A percentile compares a stretch with the other conserved stretches of the same genome.
Conservation (phyloP, 1,140 invertebrate species). For the Yoshiicerus persimilis region DNA sequence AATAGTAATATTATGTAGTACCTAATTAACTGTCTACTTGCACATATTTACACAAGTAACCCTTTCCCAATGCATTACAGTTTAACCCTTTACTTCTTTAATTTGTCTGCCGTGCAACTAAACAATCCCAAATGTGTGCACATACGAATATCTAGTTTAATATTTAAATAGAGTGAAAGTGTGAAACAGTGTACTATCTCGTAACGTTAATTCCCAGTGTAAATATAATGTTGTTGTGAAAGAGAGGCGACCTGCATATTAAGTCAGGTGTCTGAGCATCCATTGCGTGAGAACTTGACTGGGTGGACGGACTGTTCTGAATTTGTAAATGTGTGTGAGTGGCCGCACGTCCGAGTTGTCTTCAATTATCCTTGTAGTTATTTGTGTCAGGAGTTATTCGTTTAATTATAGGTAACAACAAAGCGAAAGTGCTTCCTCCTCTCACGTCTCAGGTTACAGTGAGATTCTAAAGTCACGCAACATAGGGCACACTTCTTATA, state of each 20-base stretch:
- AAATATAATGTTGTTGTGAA: neutral
- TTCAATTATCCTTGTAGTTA: neutral
- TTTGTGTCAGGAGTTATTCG: constrained; percentile 2
- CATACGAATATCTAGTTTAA: neutral
- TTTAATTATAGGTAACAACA: constrained; percentile 4
- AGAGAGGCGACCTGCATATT: neutral
- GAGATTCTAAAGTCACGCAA: no score
- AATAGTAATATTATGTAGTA: no score
- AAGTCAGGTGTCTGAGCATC: neutral
- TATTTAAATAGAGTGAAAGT: neutral
- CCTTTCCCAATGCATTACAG: no score
- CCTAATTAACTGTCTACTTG: no score
- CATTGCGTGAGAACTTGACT: neutral
- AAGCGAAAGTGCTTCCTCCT: neutral
- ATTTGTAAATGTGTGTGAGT: no score
- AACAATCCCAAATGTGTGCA: no score
- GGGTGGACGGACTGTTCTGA: neutral
- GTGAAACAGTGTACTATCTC: neutral
- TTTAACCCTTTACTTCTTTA: no score
- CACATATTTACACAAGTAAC: no score
- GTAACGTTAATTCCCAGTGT: neutral
- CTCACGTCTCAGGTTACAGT: neutral
- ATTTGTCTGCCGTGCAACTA: no score
- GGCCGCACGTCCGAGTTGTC: neutral
- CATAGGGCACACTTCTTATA: no score